These are phyloP conservation scores for Hemithea aestivaria DNA, from an alignment of 2,888 invertebrate species.

Conservation along the genomic window DNA sequence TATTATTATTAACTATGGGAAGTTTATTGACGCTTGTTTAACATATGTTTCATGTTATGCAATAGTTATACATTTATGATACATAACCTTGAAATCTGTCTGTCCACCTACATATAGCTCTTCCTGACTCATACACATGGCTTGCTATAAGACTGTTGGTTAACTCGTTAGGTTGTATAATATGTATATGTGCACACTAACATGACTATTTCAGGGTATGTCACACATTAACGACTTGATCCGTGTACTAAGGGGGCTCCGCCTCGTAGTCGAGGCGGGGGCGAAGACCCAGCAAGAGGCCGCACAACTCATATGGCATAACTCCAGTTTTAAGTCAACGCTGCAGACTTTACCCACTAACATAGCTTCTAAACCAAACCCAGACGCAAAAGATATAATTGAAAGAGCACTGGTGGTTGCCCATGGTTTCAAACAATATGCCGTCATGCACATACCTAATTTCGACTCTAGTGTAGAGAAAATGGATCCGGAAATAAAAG, in stretches of 20 bases:
- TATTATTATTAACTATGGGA: no score
- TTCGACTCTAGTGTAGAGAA: conserved; percentile 39
- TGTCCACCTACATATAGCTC: no score
- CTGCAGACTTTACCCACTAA: conserved; percentile 56
- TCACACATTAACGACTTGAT: conserved; percentile 82
- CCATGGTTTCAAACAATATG: conserved; percentile 83
- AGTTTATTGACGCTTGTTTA: no score
- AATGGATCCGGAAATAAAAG: conserved; percentile 54
- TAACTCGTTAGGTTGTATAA: no score
- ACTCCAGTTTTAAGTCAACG: conserved; percentile 82
- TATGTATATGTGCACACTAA: conserved; percentile 30
- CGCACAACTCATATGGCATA: conserved; percentile 81
- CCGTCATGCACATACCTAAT: conserved; percentile 55
- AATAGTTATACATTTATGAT: no score
- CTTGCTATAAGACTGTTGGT: no score
- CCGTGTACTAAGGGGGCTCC: conserved; percentile 83
- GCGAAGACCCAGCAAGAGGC: conserved; percentile 82
- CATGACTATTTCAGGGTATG: conserved; percentile 64
- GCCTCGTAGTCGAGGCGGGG: conserved; percentile 83
- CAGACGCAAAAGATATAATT: conserved; percentile 61
- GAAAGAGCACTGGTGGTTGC: conserved; percentile 84
- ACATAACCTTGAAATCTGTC: no score
- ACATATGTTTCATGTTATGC: no score
- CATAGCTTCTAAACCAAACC: conserved; percentile 44
- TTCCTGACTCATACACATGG: no score